A percentile compares a stretch with the other conserved stretches of the same genome.
Evolutionary conservation across 1,140 invertebrate species (phyloP).

Genomic region (Panagrolaimus sp.): DNA sequence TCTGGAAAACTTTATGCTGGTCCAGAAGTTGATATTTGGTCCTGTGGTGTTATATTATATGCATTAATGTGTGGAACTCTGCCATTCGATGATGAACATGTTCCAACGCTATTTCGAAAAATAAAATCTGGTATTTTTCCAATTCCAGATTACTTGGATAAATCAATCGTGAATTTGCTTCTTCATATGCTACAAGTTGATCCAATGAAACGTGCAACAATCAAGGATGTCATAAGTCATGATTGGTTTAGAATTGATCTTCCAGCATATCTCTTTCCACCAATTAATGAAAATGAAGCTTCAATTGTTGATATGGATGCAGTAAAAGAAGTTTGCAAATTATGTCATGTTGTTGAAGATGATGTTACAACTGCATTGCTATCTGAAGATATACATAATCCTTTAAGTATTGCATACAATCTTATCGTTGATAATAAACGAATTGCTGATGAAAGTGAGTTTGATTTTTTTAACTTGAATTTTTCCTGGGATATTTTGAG

Average conservation of each 20-base stretch:
- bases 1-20: conserved; percentile 97
- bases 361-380: conserved; percentile 80
- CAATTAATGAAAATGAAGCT: conserved; percentile 87
- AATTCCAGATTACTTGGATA: conserved; percentile 95
- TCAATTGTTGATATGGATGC: conserved; percentile 95
- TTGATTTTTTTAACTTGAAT: background rate
- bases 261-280: conserved; percentile 90
- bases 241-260: conserved; percentile 98
- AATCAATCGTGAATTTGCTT: conserved; percentile 84
- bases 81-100: conserved; percentile 97
- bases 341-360: conserved; percentile 85
- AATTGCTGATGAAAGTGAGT: conserved; percentile 67
- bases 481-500: too few species aligned
- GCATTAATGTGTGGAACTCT: conserved; percentile 93
- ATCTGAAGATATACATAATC: conserved; percentile 93
- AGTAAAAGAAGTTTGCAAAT: conserved; percentile 81
- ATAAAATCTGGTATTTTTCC: conserved; percentile 97
- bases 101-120: conserved; percentile 92
- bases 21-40: conserved; percentile 97
- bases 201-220: conserved; percentile 90
- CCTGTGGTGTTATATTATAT: conserved; percentile 96
- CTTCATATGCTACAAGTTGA: conserved; percentile 96
- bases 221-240: conserved; percentile 98
- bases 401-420: conserved; percentile 95
- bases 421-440: conserved; percentile 97